phyloP scores from a whole-genome alignment of 2,113 vertebrate species.

The Cichladusa arquata region DNA sequence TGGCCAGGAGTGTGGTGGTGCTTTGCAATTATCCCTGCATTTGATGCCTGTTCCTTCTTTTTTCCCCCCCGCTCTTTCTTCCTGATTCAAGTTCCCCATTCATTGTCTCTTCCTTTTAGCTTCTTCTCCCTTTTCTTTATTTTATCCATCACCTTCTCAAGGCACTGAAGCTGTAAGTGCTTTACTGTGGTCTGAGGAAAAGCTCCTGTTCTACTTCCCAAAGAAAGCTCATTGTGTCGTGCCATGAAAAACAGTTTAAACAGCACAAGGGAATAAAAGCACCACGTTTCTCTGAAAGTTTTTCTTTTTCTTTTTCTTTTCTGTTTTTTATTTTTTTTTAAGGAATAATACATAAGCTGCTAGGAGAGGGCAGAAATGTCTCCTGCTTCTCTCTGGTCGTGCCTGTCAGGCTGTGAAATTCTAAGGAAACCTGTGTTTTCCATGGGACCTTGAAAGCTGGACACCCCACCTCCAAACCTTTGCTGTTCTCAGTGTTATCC shows the following conservation, averaged over 20 bases:
- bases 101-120: conserved; percentile 19
- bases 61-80: neutral
- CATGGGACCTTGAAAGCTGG: conserved; percentile 27
- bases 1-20: neutral
- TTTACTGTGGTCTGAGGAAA: conserved; percentile 40
- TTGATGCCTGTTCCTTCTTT: neutral
- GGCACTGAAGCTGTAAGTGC: neutral
- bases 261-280: conserved; percentile 52
- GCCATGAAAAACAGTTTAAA: conserved; percentile 34
- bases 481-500: conserved; percentile 2
- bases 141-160: neutral
- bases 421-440: conserved; percentile 2
- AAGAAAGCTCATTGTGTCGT: conserved; percentile 54
- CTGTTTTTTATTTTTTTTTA: neutral
- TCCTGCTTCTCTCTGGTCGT: conserved; percentile 7
- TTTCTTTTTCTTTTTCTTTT: neutral
- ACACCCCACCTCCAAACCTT: conserved; percentile 21
- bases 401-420: conserved; percentile 34
- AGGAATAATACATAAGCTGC: conserved; percentile 50
- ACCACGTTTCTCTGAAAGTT: conserved; percentile 7
- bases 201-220: conserved; percentile 5
- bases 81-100: conserved; percentile 17
- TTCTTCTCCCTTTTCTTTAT: neutral
- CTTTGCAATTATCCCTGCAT: conserved; percentile 41
- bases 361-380: conserved; percentile 51